Base-by-base conservation (phyloP, 2,888 invertebrate genomes). In the Taphrorychus bicolor region DNA sequence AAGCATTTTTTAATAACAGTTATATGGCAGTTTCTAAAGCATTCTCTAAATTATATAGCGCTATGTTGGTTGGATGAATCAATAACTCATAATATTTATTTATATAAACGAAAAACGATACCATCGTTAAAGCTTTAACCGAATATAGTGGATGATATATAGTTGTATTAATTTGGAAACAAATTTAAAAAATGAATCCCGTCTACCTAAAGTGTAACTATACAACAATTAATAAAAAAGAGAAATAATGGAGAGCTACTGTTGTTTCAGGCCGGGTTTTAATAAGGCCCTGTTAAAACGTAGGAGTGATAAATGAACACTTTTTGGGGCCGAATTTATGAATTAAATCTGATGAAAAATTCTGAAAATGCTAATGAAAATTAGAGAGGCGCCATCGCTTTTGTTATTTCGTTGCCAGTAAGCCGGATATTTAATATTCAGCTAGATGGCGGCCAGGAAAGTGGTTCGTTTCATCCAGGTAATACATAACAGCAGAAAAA, bases 261-360 rank as follows among this genome's bases (percentile, higher is more conserved):
- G 54, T 32, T 23, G 24, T 54, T 54, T 23, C 21, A 54, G 54
- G 11, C 9, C 57, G 40, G 11, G 17, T 42, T 58, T 58, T 22
- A 58, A 58, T 45, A 45, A 14, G 42, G 18, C 42, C n/a, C 45
- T 42, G 45, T 19, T 58, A 58, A 57, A 56, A 57, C 16, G 40
- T 59, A 40, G 40, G 32, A 22, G 11, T 53, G 53, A 60, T 60
- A 53, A 60, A 60, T 53, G 42, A 22, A n/a, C 41, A 42, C 14
- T 19, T 23, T 51, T 58, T 53, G 24, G 5, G 54, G 54, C 54
- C 21, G 42, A 52, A 18, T 41, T 60, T 32, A 52, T 60, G 41
- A 60, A 60, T 60, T 60, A 21, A 60, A 60, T 60, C 52, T 52
- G 60, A 60, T 41, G 19, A 21, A 52, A 51, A 52, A 22, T 41